A percentile compares a stretch with the other conserved stretches of the same genome.
phyloP scores from a whole-genome alignment of 1,140 invertebrate species.

The Drosophila virilis region DNA sequence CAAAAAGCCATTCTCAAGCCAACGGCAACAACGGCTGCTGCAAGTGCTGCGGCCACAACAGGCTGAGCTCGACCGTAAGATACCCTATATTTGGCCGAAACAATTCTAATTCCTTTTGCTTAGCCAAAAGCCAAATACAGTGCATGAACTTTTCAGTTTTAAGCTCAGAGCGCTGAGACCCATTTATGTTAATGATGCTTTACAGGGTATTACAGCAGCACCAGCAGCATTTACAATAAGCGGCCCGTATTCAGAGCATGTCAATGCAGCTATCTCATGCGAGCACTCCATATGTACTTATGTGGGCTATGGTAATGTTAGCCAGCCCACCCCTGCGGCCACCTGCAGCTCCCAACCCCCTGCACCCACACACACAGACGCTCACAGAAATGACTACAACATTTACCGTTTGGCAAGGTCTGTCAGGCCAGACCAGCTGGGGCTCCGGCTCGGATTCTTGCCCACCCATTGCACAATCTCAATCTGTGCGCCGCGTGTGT shows the following conservation, averaged over 20 bases:
- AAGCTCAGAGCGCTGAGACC: neutral
- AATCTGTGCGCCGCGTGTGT: conserved; percentile 46
- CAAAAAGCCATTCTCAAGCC: conserved; percentile 80
- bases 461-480: conserved; percentile 77
- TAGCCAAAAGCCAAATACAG: no score
- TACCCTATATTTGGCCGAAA: conserved; percentile 2
- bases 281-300: conserved; percentile 17
- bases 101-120: no score
- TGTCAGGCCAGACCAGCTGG: conserved; percentile 63
- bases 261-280: conserved; percentile 61
- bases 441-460: conserved; percentile 72
- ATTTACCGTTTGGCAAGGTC: conserved; percentile 77
- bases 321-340: conserved; percentile 35
- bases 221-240: conserved; percentile 48
- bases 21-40: conserved; percentile 46
- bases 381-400: conserved; percentile 50
- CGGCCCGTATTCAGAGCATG: conserved; percentile 72
- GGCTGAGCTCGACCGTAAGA: neutral
- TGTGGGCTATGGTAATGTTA: conserved; percentile 73
- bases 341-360: conserved; percentile 23
- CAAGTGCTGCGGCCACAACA: conserved; percentile 45
- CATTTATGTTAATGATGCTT: conserved; percentile 3
- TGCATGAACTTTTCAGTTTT: no score
- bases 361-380: conserved; percentile 18
- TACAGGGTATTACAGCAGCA: conserved; percentile 38